Conservation (phyloP, 2,797 vertebrate species). For the Mionectes olivaceus region DNA sequence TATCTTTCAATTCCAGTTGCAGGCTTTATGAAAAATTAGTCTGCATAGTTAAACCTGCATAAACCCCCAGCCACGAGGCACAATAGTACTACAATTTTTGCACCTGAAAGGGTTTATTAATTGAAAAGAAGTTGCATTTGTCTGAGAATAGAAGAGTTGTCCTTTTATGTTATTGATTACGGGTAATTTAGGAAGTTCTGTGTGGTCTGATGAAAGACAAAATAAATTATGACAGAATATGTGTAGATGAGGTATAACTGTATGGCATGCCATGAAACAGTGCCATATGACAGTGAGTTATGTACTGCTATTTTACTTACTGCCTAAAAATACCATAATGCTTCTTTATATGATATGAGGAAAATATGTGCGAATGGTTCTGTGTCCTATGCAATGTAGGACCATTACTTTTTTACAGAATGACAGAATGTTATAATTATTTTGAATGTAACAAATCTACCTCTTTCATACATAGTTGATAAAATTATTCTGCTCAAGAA, state of each 20-base stretch:
- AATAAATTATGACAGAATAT: not conserved
- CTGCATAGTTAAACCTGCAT: not conserved
- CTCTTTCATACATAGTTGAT: not conserved
- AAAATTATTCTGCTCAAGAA: not conserved
- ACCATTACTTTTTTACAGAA: not conserved
- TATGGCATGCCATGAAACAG: not conserved
- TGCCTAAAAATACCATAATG: not conserved
- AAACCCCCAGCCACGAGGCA: not conserved
- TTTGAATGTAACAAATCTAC: not conserved
- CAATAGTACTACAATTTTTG: not conserved
- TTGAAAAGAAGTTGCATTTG: not conserved
- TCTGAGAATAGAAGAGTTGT: not conserved
- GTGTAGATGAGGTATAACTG: not conserved
- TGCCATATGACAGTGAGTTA: not conserved
- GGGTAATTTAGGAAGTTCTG: not conserved
- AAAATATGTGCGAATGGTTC: not conserved
- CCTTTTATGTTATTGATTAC: not conserved
- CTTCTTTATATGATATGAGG: not conserved
- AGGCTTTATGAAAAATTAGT: not conserved
- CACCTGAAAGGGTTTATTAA: not conserved
- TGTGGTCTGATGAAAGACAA: not conserved
- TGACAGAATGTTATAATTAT: not conserved
- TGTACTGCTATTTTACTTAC: not conserved
- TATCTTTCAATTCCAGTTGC: not conserved
- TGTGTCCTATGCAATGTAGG: not conserved